These are phyloP conservation scores for Mesodorylaimus sp. DNA, from an alignment of 2,888 invertebrate genomes.

Conservation along the genomic window DNA sequence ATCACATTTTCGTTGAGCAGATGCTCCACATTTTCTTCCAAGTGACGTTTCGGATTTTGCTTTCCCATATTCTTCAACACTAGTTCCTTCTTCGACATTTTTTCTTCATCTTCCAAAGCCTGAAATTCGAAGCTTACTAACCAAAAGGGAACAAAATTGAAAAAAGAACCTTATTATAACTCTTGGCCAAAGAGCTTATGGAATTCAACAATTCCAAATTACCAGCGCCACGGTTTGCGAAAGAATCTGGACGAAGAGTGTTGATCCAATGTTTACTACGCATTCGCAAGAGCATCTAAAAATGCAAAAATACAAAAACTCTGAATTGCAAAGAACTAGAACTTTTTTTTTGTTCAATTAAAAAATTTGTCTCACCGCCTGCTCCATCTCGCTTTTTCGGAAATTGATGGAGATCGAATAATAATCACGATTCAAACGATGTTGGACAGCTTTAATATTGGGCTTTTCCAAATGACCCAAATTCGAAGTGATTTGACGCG, in stretches of 20 bases:
- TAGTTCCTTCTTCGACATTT: conserved; percentile 95
- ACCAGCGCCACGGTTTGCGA: conserved; percentile 64
- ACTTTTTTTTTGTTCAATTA: too few species aligned
- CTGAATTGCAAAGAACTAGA: too few species aligned
- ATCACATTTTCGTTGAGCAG: conserved; percentile 93
- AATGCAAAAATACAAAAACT: conserved; percentile 10
- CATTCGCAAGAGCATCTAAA: conserved; percentile 74
- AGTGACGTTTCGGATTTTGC: conserved; percentile 86
- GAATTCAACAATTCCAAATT: conserved; percentile 96
- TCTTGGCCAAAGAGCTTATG: conserved; percentile 90
- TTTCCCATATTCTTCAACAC: conserved; percentile 98
- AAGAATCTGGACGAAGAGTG: conserved; percentile 70
- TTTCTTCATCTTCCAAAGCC: conserved; percentile 94
- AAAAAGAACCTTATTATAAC: conserved; percentile 60
- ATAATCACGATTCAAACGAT: conserved; percentile 93
- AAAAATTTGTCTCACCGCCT: conserved; percentile 58
- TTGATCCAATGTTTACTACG: conserved; percentile 99
- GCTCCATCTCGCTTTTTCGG: conserved; percentile 92
- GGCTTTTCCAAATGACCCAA: conserved; percentile 95
- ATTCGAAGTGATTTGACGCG: conserved; percentile 94
- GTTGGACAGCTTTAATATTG: conserved; percentile 90
- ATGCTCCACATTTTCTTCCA: conserved; percentile 92
- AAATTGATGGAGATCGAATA: conserved; percentile 99
- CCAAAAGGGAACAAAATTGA: background rate
- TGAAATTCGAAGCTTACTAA: conserved; percentile 30